These are phyloP conservation scores for Buceros bicornis DNA, from an alignment of 2,797 vertebrate species.

Conservation along the genomic window DNA sequence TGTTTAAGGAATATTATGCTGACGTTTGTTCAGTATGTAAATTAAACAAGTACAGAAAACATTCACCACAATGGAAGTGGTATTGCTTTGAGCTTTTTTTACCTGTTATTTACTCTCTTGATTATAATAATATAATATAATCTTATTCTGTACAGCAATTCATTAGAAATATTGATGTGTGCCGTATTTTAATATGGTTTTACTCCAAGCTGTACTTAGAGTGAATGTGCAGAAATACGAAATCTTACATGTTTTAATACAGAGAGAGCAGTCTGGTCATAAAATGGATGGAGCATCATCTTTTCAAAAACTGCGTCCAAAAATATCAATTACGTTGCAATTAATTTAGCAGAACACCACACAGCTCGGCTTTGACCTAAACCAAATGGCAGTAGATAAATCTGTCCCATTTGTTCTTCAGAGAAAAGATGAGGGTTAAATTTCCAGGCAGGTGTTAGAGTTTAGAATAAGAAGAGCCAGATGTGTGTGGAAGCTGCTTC, in stretches of 20 bases:
- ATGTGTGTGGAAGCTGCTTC: slow-evolving; percentile 73
- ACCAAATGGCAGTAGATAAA: slow-evolving; percentile 47
- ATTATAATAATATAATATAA: not conserved
- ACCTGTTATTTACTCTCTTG: slow-evolving; percentile 1
- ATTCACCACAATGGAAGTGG: not conserved
- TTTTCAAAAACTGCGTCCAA: slow-evolving; percentile 62
- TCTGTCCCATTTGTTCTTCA: slow-evolving; percentile 58
- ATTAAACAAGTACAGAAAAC: not conserved
- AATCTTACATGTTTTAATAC: not conserved
- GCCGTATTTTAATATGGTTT: slow-evolving; percentile 24
- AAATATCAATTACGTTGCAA: slow-evolving; percentile 42
- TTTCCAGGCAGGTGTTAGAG: slow-evolving; percentile 75
- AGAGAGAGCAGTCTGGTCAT: not conserved
- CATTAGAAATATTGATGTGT: not conserved
- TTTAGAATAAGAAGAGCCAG: slow-evolving; percentile 79
- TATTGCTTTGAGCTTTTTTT: not conserved
- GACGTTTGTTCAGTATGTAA: slow-evolving; percentile 4
- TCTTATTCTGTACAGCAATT: not conserved
- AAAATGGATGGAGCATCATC: slow-evolving; percentile 37
- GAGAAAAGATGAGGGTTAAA: slow-evolving; percentile 66
- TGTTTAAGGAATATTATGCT: not conserved
- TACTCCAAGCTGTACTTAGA: not conserved
- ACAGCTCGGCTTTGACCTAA: slow-evolving; percentile 57
- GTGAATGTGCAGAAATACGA: not conserved
- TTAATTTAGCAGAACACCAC: slow-evolving; percentile 53